Evolutionary conservation across 2,797 vertebrate species (phyloP).

Genomic region (Rhabdophis nuchalis): DNA sequence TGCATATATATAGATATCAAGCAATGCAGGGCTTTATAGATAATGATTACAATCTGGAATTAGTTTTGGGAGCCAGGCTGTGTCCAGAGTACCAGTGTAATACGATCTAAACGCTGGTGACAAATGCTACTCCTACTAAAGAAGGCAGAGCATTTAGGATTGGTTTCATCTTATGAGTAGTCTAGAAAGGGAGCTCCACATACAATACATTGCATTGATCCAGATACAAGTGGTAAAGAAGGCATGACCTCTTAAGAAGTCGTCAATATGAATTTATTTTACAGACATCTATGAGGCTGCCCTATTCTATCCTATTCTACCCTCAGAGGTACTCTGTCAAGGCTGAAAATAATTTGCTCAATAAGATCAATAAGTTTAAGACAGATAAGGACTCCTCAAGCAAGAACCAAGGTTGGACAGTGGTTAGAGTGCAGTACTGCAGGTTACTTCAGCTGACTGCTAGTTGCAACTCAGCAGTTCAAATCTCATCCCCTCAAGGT

Average conservation of each 20-base stretch:
- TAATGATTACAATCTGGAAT: not conserved
- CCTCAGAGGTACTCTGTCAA: not conserved
- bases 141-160: not conserved
- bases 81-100: not conserved
- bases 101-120: not conserved
- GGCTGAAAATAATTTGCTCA: not conserved
- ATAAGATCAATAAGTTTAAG: not conserved
- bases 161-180: not conserved
- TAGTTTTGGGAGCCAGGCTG: not conserved
- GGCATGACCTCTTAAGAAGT: not conserved
- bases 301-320: not conserved
- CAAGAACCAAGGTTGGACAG: not conserved
- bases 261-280: not conserved
- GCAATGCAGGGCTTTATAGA: not conserved
- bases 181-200: not conserved
- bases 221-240: not conserved
- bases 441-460: too few species aligned
- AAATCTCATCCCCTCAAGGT: too few species aligned
- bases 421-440: too few species aligned
- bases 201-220: not conserved
- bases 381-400: not conserved
- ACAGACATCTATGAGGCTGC: not conserved
- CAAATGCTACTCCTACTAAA: not conserved
- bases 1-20: not conserved
- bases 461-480: too few species aligned